Base-by-base conservation (phyloP, 2,113 vertebrate genomes). In the Anser brachyrhynchus region DNA sequence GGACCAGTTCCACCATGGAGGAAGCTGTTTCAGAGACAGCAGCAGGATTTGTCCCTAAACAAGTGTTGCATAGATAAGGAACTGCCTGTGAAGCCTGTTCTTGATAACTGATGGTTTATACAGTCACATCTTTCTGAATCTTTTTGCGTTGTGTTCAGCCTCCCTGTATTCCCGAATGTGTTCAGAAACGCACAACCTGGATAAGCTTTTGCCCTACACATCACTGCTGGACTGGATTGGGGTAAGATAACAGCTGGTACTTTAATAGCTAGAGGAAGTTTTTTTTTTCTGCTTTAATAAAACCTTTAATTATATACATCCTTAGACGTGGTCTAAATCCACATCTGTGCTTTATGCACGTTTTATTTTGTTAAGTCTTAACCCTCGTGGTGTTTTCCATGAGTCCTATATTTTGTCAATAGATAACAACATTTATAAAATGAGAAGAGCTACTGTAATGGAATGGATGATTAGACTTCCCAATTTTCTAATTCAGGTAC, bases 171-270 rank as follows among this genome's bases (percentile, higher is more conserved):
- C 98, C 97, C 98, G 97, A 86, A 96, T 98, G 62, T 98, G 98
- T 85, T 91, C 98, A 78, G 98, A 98, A 93, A 95, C 96, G 80
- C 96, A 97, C 69, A 97, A 97, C 76, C 87, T 99, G 96, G 98
- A 99, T 95, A 98, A 98, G 93, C 95, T 99, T 69, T 96, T 99
- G 94, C 99, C 98, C 4, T 99, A 99, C 93, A 99, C 99, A 0
- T 98, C 99, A 54, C 94, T 99, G 86, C 97, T 96, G 77, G 91
- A 96, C 95, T 97, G 98, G 99, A 95, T 97, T 96, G 94, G 98
- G 98, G 99, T 99, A 98, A 98, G 97, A 75, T 28, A 69, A 95
- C 88, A 92, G 78, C 35, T 80, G 62, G 37, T 49, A 10, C 37
- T 94, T 80, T 37, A 70, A 74, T 75, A 93, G 33, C 54, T 90